Conservation (phyloP, 2,113 vertebrate species). For the Tragelaphus scriptus region DNA sequence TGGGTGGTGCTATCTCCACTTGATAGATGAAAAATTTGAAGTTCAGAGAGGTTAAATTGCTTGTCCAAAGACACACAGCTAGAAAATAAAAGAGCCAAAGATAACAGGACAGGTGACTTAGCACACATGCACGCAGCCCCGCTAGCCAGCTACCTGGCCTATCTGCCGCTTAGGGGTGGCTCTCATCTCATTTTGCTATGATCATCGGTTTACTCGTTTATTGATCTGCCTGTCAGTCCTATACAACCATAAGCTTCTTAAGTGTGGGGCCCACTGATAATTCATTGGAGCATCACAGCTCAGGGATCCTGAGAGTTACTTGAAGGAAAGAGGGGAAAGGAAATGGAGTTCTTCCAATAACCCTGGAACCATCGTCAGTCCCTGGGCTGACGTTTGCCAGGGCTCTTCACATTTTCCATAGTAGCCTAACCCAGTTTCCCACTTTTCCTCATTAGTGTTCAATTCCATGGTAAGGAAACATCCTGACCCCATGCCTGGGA, state of each 20-base stretch:
- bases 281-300: neutral
- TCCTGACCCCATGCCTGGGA: slow-evolving; percentile 48
- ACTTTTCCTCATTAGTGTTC: slow-evolving; percentile 40
- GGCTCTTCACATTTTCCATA: slow-evolving; percentile 59
- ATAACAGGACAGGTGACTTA: neutral
- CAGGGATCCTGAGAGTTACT: neutral
- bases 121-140: neutral
- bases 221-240: neutral
- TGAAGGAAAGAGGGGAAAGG: neutral
- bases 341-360: neutral
- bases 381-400: slow-evolving; percentile 18
- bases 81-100: neutral
- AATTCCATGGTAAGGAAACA: slow-evolving; percentile 39
- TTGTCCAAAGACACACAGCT: neutral
- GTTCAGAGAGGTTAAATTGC: neutral
- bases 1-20: neutral
- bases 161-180: neutral
- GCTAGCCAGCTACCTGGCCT: neutral
- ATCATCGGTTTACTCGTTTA: neutral
- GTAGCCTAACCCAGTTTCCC: slow-evolving; percentile 61
- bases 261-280: neutral
- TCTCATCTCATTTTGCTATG: neutral
- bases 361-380: slow-evolving; percentile 18
- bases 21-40: neutral
- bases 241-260: neutral